Percentiles rank a stretch among this genome's conserved stretches.
phyloP scores from a whole-genome alignment of 2,797 vertebrate genomes.

The Petrocephalus schoutedeni region DNA sequence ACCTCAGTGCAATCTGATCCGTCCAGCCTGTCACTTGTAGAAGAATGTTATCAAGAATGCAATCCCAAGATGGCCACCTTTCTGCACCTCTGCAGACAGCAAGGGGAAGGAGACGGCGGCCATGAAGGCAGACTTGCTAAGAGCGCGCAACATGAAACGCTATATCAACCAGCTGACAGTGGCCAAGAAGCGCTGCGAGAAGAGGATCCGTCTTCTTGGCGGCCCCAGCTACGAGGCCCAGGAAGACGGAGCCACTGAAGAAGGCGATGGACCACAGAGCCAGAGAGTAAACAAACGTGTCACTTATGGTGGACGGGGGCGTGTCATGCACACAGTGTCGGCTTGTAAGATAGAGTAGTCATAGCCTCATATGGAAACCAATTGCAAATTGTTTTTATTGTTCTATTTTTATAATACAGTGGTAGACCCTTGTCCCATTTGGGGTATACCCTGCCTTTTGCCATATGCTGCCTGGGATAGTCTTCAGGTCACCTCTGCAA shows the following conservation, averaged over 20 bases:
- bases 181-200: constrained; percentile 97
- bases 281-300: constrained; percentile 71
- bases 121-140: constrained; percentile 92
- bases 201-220: constrained; percentile 82
- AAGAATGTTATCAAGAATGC: not conserved
- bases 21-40: not conserved
- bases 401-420: not conserved
- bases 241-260: constrained; percentile 73
- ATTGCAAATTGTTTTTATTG: not conserved
- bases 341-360: not conserved
- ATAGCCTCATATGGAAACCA: not conserved
- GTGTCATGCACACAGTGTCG: not conserved
- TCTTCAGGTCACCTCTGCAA: not conserved
- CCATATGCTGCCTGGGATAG: not conserved
- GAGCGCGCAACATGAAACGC: constrained; percentile 93
- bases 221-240: constrained; percentile 87
- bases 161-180: constrained; percentile 98
- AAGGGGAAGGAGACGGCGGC: constrained; percentile 92
- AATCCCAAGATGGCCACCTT: not conserved
- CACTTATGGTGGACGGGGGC: not conserved
- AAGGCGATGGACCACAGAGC: constrained; percentile 76
- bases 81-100: constrained; percentile 53
- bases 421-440: not conserved
- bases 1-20: not conserved
- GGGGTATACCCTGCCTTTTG: not conserved